Evolutionary conservation across 2,113 vertebrate species (phyloP).

Genomic region (Pangasianodon hypophthalmus): DNA sequence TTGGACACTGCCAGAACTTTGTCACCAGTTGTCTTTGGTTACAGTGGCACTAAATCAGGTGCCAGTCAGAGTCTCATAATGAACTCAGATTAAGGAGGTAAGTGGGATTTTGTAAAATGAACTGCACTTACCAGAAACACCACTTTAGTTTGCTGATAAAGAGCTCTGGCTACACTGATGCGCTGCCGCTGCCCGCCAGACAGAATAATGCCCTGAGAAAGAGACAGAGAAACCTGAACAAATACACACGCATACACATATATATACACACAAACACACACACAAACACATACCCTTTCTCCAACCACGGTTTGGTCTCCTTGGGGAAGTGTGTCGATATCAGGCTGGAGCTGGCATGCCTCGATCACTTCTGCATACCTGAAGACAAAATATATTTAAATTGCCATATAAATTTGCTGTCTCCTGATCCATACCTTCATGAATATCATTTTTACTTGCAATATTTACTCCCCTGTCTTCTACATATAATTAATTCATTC

Average conservation of each 20-base stretch:
- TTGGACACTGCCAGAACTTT: not conserved
- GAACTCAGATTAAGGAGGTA: not conserved
- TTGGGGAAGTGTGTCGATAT: conserved; percentile 95
- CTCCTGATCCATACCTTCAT: not conserved
- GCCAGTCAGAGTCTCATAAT: too few relatives aligned
- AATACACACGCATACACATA: not conserved
- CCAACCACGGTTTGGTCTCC: conserved; percentile 97
- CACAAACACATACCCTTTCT: conserved; percentile 86
- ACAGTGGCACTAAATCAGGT: not conserved
- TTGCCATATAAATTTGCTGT: not conserved
- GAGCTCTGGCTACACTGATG: conserved; percentile 91
- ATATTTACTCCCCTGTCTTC: not conserved
- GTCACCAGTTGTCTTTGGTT: not conserved
- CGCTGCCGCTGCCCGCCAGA: conserved; percentile 95
- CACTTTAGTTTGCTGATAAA: conserved; percentile 93
- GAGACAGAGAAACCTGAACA: not conserved
- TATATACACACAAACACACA: conserved; percentile 48
- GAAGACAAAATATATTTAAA: conserved; percentile 36
- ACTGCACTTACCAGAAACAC: conserved; percentile 89
- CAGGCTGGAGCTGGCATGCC: conserved; percentile 93
- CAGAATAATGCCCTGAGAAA: conserved; percentile 89
- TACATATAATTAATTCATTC: not conserved
- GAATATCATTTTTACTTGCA: not conserved
- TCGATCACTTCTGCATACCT: conserved; percentile 95
- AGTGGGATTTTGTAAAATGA: not conserved